Evolutionary conservation across 2,113 vertebrate species (phyloP), one percentile per base, ranked within the genome.

Genomic region (Cavia porcellus): DNA sequence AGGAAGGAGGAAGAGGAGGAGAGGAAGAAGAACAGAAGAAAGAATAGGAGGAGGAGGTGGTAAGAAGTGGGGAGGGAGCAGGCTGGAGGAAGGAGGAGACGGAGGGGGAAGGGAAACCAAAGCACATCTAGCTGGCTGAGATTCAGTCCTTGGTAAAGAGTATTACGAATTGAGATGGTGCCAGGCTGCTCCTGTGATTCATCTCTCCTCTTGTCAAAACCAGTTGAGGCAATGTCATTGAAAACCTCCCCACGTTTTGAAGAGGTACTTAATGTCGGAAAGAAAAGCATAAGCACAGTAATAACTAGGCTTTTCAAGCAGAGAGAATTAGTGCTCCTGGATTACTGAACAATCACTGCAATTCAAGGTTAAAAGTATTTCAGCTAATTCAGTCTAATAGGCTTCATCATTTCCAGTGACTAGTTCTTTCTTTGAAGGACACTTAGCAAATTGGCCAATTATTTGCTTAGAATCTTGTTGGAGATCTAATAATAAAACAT

Each of bases 191-290:
- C 20, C 72, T 11, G 0, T 96, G 97, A 97, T 50, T 95, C 96
- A 96, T 93, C 59, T 85, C 70, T 86, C 84, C 80, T 97, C 96
- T 97, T 95, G 92, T 97, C 81, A 96, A 85, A 77, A 96, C 95
- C 77, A 74, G 94, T 96, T 83, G 47, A 97, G 88, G 59, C 81
- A 62, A 74, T 24, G 5, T 66, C 75, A 42, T 91, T 4, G 1
- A 66, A 93, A 94, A 85, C 77, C 62, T 90, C 88, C 66, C 25
- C 88, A 82, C 77, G 88, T 94, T 93, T 83, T 97, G 74, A 96
- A 95, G 82, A 70, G 89, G 28, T 45, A 83, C 74, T 97, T 94
- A 55, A 38, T 87, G 85, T 92, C 1, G 0, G 88, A 90, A 94
- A 64, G 52, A 92, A 85, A 92, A 38, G 4, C n/a, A 8, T 35